phyloP scores from a whole-genome alignment of 2,888 invertebrate species.

The Dermolepida albohirtum region DNA sequence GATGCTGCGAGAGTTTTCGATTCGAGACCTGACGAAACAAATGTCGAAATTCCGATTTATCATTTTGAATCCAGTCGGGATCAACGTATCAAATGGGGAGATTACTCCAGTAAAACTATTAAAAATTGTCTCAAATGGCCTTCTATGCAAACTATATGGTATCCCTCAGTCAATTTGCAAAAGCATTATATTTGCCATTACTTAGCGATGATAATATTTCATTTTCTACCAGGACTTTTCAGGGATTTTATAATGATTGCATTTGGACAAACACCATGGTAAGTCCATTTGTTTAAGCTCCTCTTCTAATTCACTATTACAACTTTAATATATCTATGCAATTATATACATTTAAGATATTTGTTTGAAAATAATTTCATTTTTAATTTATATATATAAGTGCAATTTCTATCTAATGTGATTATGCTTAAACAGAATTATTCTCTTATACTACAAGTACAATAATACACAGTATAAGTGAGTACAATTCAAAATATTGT shows the following conservation, averaged over 20 bases:
- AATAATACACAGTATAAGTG: no score
- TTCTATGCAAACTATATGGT: constrained; percentile 76
- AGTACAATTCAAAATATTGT: no score
- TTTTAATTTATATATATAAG: no score
- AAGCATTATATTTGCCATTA: constrained; percentile 70
- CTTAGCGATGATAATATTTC: constrained; percentile 74
- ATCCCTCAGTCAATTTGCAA: constrained; percentile 74
- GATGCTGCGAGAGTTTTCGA: constrained; percentile 65
- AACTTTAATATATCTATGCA: no score
- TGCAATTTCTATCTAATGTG: no score
- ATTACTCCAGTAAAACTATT: constrained; percentile 71
- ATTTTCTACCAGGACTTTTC: constrained; percentile 74
- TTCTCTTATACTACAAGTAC: no score
- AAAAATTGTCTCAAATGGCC: constrained; percentile 71
- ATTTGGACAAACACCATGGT: constrained; percentile 73
- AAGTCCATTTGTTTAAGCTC: constrained; percentile 52
- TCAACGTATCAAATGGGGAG: constrained; percentile 84
- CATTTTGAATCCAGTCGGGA: constrained; percentile 88
- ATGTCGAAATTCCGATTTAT: constrained; percentile 75
- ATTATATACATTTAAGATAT: no score
- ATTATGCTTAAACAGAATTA: no score
- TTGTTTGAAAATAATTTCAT: no score
- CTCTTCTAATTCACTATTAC: no score
- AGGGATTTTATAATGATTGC: constrained; percentile 70
- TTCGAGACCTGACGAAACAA: constrained; percentile 38